These are phyloP conservation scores for Larimichthys polyactis DNA, from an alignment of 2,113 vertebrate species.

Conservation along the genomic window DNA sequence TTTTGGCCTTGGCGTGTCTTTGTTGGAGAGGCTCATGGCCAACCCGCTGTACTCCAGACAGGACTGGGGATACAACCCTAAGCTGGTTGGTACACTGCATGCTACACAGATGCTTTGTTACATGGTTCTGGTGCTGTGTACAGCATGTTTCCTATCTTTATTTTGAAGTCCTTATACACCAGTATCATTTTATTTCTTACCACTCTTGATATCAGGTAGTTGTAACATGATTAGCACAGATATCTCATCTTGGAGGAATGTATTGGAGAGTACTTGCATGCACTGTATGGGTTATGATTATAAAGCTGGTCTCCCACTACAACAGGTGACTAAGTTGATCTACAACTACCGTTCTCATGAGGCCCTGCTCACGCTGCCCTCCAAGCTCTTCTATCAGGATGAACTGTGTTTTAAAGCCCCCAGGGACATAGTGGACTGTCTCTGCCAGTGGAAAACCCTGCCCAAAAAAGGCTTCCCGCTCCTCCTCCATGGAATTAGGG, in stretches of 20 bases:
- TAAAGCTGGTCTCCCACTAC: slow-evolving; percentile 5
- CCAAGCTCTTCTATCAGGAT: slow-evolving; percentile 91
- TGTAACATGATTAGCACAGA: neutral
- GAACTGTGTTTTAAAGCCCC: slow-evolving; percentile 89
- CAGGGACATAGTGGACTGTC: slow-evolving; percentile 80
- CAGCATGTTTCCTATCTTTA: neutral
- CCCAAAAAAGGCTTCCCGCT: slow-evolving; percentile 93
- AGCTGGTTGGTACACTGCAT: slow-evolving; percentile 86
- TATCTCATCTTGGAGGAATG: neutral
- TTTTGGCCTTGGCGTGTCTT: slow-evolving; percentile 90
- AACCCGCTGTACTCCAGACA: slow-evolving; percentile 86
- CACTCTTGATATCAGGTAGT: neutral
- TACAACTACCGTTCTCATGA: slow-evolving; percentile 96
- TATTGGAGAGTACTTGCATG: neutral
- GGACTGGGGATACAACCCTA: slow-evolving; percentile 90
- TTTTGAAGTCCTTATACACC: neutral
- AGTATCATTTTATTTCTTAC: neutral
- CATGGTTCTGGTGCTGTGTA: neutral
- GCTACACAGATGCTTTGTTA: too few relatives aligned
- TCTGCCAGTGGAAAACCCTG: slow-evolving; percentile 89
- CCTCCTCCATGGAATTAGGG: slow-evolving; percentile 93
- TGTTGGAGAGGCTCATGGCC: slow-evolving; percentile 92
- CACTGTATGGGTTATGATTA: neutral
- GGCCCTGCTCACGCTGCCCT: slow-evolving; percentile 89
- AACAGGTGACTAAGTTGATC: slow-evolving; percentile 93